Evolutionary conservation across 2,888 invertebrate genomes (phyloP), one percentile per base, ranked within the genome.

Genomic region (Prosapia bicincta): DNA sequence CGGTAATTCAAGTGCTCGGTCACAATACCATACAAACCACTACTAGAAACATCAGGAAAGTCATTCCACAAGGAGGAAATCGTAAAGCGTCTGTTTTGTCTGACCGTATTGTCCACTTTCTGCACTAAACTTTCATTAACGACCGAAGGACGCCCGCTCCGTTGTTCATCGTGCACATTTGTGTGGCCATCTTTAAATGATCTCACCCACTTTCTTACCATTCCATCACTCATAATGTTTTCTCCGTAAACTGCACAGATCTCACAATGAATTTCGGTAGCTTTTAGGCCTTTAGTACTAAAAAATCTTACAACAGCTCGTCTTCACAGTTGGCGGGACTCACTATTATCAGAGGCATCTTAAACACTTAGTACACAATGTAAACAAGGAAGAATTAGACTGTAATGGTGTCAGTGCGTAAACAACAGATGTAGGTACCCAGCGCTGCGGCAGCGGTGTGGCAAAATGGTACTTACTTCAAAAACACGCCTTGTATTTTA

Each of bases 311-410:
- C 23, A 20, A 68, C 68, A 68, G 68, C 2, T 10, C 25, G 68
- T 10, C 68, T 68, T 68, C 68, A 68, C 24, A 20, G 24, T 68
- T 26, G 68, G 68, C 24, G 68, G 68, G 68, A 68, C 68, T 68
- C 25, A 6, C 25, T 9, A 68, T 7, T 23, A 25, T 7, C 25
- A 26, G 9, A 10, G 9, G 10, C 68, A 68, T 68, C 9, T 30
- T 30, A 30, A 30, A 30, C 9, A 9, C 30, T 30, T 30, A n/a
- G n/a, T n/a, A n/a, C n/a, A n/a, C n/a, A n/a, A n/a, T n/a, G n/a
- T n/a, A n/a, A n/a, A n/a, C n/a, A n/a, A n/a, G n/a, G n/a, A n/a
- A n/a, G n/a, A n/a, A n/a, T n/a, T n/a, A n/a, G n/a, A n/a, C n/a
- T n/a, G n/a, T n/a, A n/a, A n/a, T n/a, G n/a, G n/a, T n/a, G n/a